Evolutionary conservation across 1,140 invertebrate species (phyloP).

Genomic region (Drosophila tani): DNA sequence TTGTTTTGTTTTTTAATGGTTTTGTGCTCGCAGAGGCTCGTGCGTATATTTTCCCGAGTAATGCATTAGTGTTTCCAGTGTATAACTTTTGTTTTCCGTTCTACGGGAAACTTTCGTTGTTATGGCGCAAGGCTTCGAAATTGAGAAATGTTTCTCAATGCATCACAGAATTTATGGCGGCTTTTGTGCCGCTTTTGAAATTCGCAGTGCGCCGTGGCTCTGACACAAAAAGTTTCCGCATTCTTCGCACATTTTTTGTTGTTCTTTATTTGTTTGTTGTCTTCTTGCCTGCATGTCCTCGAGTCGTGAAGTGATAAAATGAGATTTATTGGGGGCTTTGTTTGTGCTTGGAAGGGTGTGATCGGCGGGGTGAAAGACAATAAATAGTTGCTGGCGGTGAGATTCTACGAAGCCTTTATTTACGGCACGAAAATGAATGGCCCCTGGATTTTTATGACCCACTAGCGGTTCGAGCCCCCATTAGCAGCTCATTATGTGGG

Average conservation of each 20-base stretch:
- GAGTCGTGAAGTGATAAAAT: slow-evolving; percentile 73
- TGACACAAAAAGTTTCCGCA: slow-evolving; percentile 58
- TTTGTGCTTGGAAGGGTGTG: slow-evolving; percentile 27
- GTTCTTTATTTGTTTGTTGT: slow-evolving; percentile 10
- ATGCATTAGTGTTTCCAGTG: slow-evolving; percentile 29
- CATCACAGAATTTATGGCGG: slow-evolving; percentile 64
- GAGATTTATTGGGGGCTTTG: slow-evolving; percentile 72
- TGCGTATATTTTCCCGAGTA: neutral
- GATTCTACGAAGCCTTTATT: slow-evolving; percentile 63
- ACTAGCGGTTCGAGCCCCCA: slow-evolving; percentile 47
- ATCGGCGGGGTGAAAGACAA: slow-evolving; percentile 36
- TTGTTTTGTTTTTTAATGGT: slow-evolving; percentile 33
- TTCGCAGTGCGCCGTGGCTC: slow-evolving; percentile 22
- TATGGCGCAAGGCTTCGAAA: slow-evolving; percentile 34
- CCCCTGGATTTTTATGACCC: slow-evolving; percentile 48
- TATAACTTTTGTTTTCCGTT: slow-evolving; percentile 39
- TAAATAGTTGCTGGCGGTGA: slow-evolving; percentile 62
- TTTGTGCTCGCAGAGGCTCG: neutral
- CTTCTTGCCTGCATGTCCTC: slow-evolving; percentile 35
- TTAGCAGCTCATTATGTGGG: slow-evolving; percentile 60
- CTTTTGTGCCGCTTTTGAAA: slow-evolving; percentile 55
- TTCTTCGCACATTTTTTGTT: slow-evolving; percentile 9
- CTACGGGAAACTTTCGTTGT: slow-evolving; percentile 33
- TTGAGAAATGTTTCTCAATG: slow-evolving; percentile 60
- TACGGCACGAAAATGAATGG: slow-evolving; percentile 59